Evolutionary conservation across 2,113 vertebrate genomes (phyloP).

Genomic region (Cynopterus brachyotis): DNA sequence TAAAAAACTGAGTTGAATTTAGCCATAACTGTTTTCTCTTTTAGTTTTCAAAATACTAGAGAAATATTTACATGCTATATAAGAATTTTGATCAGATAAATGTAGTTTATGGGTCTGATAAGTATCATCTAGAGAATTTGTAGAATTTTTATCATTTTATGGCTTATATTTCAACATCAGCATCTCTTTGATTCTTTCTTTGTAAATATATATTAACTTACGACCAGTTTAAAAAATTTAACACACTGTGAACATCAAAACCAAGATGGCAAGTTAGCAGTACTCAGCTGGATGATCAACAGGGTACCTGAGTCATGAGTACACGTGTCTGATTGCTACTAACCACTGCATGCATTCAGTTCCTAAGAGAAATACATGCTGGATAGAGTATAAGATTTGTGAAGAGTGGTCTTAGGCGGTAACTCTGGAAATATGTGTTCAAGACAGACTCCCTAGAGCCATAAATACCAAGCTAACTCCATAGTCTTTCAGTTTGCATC

Average conservation of each 20-base stretch:
- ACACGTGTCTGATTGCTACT: not conserved
- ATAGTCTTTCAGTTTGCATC: not conserved
- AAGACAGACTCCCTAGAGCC: not conserved
- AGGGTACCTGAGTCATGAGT: not conserved
- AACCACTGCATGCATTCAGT: not conserved
- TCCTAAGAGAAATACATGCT: conserved; percentile 1
- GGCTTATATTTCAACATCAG: conserved; percentile 9
- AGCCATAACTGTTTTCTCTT: not conserved
- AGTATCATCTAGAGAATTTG: conserved; percentile 40
- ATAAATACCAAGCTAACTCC: not conserved
- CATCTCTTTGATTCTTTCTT: conserved; percentile 33
- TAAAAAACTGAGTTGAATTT: conserved; percentile 32
- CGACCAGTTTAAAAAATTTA: not conserved
- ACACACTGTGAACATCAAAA: conserved; percentile 19
- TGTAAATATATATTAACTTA: conserved; percentile 12
- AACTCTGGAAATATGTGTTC: not conserved
- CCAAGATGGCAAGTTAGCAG: conserved; percentile 21
- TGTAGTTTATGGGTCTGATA: conserved; percentile 20
- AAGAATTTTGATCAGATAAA: conserved; percentile 59
- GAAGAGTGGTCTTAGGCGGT: not conserved
- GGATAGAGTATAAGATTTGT: not conserved
- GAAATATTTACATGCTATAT: not conserved
- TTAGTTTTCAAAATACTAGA: conserved; percentile 30
- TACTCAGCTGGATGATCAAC: not conserved
- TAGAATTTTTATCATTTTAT: conserved; percentile 35